Evolutionary conservation across 37 sponge, comb jelly and placozoan genomes (phyloP).

Genomic region (Sycon ciliatum): DNA sequence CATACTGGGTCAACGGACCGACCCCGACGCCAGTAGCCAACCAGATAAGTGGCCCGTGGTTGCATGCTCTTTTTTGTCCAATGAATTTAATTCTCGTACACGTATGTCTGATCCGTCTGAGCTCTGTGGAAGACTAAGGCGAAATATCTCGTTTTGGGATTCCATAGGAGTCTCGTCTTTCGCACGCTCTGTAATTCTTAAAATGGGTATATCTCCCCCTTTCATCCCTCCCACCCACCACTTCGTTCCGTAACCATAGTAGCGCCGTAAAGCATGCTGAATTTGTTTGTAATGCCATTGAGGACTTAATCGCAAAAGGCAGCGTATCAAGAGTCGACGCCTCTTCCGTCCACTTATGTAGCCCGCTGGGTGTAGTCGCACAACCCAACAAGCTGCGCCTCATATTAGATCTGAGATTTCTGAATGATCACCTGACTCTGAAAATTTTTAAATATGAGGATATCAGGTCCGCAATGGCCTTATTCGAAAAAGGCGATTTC

Average conservation of each 20-base stretch:
- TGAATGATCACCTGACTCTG: slow-evolving; percentile 18
- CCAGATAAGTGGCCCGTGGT: too few relatives aligned
- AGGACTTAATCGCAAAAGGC: not conserved
- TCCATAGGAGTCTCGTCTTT: too few relatives aligned
- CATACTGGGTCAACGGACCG: too few relatives aligned
- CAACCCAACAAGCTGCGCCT: slow-evolving; percentile 14
- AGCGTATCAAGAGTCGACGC: not conserved
- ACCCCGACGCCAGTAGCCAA: not conserved
- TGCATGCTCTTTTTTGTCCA: too few relatives aligned
- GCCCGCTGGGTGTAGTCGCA: slow-evolving; percentile 20
- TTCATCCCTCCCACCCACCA: not conserved
- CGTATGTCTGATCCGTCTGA: not conserved
- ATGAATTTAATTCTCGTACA: too few relatives aligned
- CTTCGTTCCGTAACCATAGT: slow-evolving; percentile 2
- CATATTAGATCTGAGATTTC: slow-evolving; percentile 14
- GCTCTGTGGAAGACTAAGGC: too few relatives aligned
- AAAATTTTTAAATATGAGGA: slow-evolving; percentile 37
- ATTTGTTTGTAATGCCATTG: slow-evolving; percentile 14
- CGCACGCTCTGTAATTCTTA: not conserved
- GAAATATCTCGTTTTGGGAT: too few relatives aligned
- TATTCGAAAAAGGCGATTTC: slow-evolving; percentile 13
- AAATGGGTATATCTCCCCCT: slow-evolving; percentile 11
- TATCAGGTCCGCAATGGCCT: slow-evolving; percentile 9
- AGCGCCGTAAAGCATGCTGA: slow-evolving; percentile 11
- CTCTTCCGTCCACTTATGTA: slow-evolving; percentile 10